Evolutionary conservation across 2,113 vertebrate genomes (phyloP), one percentile per base, ranked within the genome.

Genomic region (Okapia johnstoni): DNA sequence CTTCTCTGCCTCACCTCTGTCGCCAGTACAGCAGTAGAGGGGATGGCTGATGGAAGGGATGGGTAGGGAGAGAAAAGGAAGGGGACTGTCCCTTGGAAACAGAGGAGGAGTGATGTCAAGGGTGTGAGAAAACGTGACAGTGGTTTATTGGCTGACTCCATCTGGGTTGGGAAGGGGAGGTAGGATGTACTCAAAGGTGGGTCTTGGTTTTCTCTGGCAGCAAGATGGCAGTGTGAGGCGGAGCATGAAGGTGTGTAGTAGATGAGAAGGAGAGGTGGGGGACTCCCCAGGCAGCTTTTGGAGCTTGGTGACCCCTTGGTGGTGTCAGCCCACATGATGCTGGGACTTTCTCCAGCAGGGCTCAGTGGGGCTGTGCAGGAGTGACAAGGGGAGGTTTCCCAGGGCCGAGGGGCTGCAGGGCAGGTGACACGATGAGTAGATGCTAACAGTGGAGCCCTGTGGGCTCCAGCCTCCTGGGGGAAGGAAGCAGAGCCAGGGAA

Each of bases 121-220:
- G 46, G 7, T 15, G 21, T 11, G 17, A 23, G 25, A 21, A 12
- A 50, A 30, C 2, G 0, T 2, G 63, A 13, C 0, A 0, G 5
- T 1, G 63, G 48, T 2, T 63, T 55, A 30, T 73, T 48, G 61
- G 23, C 19, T 63, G 17, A n/a, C 58, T 85, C 17, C 9, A 7
- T 3, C 3, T 23, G 40, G 57, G 5, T 23, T 40, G 57, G n/a
- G 50, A 60, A 40, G n/a, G 11, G 17, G 19, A 73, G 52, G 16
- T 4, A 30, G 61, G 33, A 40, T 0, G 0, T 21, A 17, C 40
- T 70, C 61, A 15, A 7, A 46, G 36, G 40, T 0, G 5, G 14
- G 58, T 40, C n/a, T 46, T 55, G 36, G 28, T 15, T 58, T 58
- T 90, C 46, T 63, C 77, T 23, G 58, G 17, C 0, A 6, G 46